Conservation (phyloP, 2,888 invertebrate genomes). For the Phalangium opilio region DNA sequence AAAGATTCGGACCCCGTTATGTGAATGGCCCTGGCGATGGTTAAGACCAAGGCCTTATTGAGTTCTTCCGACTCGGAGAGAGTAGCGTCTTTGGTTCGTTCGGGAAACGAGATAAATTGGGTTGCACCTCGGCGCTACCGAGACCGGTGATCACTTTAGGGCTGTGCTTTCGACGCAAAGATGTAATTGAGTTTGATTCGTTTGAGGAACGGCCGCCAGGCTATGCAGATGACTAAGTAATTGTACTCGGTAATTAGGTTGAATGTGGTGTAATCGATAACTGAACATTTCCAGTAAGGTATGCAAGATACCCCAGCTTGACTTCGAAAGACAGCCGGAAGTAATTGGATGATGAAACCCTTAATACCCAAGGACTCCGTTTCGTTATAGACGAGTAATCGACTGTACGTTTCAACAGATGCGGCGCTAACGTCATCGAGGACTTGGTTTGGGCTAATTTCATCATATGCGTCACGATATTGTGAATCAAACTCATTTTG, state of each 20-base stretch:
- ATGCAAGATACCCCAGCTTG: conserved; percentile 94
- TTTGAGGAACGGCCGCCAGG: conserved; percentile 76
- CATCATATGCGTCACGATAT: conserved; percentile 54
- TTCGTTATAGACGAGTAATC: conserved; percentile 84
- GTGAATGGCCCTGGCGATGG: conserved; percentile 82
- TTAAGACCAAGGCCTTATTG: conserved; percentile 63
- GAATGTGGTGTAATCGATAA: conserved; percentile 88
- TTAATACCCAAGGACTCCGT: conserved; percentile 93
- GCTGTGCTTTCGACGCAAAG: conserved; percentile 83
- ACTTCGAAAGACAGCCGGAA: conserved; percentile 79
- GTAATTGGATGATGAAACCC: conserved; percentile 75
- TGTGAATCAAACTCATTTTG: conserved; percentile 78
- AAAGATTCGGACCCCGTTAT: conserved; percentile 52
- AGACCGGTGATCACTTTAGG: conserved; percentile 67
- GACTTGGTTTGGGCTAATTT: conserved; percentile 76
- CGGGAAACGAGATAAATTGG: conserved; percentile 78
- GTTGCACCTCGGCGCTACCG: conserved; percentile 86
- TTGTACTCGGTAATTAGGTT: conserved; percentile 84
- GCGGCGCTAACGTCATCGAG: conserved; percentile 57
- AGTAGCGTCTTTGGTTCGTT: conserved; percentile 76
- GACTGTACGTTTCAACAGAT: conserved; percentile 88
- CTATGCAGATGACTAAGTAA: conserved; percentile 79
- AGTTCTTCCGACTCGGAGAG: conserved; percentile 90
- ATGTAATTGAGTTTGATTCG: conserved; percentile 87
- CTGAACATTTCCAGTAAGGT: conserved; percentile 92